These are phyloP conservation scores for Psilopsiagon aurifrons DNA, from an alignment of 2,113 vertebrate genomes.

Conservation along the genomic window DNA sequence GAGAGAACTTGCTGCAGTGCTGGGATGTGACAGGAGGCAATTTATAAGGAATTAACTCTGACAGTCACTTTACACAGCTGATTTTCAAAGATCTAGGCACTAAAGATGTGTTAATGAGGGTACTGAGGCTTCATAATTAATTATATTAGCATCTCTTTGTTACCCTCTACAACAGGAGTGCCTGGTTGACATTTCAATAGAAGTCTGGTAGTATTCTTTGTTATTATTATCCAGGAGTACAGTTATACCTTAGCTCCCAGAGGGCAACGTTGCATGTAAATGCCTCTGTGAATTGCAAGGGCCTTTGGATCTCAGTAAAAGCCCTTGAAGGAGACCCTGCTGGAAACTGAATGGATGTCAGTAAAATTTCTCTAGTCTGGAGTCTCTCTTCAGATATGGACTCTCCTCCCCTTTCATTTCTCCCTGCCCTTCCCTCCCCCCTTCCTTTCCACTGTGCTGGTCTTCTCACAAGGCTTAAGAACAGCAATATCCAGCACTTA, in stretches of 20 bases:
- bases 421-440: conserved; percentile 22
- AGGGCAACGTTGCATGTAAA: conserved; percentile 39
- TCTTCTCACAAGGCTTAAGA: conserved; percentile 27
- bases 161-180: conserved; percentile 26
- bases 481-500: background rate
- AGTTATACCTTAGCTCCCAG: conserved; percentile 57
- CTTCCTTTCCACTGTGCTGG: background rate
- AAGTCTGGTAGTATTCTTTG: conserved; percentile 55
- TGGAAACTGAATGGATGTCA: conserved; percentile 67
- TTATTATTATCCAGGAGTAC: conserved; percentile 61
- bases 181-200: conserved; percentile 62
- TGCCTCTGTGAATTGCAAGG: conserved; percentile 41
- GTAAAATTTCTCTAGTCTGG: conserved; percentile 42
- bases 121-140: conserved; percentile 66
- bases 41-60: conserved; percentile 64
- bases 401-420: conserved; percentile 47
- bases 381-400: conserved; percentile 56
- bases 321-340: conserved; percentile 49
- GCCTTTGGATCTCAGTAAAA: conserved; percentile 48
- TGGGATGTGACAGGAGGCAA: conserved; percentile 55
- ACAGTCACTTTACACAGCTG: conserved; percentile 59
- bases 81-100: conserved; percentile 63
- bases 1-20: conserved; percentile 27
- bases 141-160: conserved; percentile 69
- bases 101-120: conserved; percentile 71